Base-by-base conservation (phyloP, 2,113 vertebrate genomes). In the Silurus asotus region DNA sequence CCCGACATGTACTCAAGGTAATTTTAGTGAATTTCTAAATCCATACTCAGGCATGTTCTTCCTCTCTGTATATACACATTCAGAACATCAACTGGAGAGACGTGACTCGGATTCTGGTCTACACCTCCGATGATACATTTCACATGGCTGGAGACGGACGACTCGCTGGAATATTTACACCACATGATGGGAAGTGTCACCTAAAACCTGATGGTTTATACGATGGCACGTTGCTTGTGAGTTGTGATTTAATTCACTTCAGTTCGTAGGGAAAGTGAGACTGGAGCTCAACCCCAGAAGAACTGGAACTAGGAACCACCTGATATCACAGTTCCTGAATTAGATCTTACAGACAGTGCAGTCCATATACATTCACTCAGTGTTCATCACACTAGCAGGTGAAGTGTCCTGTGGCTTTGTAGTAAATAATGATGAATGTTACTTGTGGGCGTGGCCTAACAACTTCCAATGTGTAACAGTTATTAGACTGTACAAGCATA, bases 111-210 rank as follows among this genome's bases (percentile, higher is more conserved):
- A 93, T 96, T 37, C 89, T 96, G 89, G 95, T 96, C 15, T 96
- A 95, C 90, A 95, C 96, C 3, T 95, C 96, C 1, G 96, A 96
- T 59, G 96, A 95, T 86, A 93, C 94, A 3, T 96, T 95, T 89
- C 96, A 96, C 90, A 94, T 92, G 49, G 96, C 96, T 2, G 96
- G 96, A 13, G 96, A 96, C 61, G 96, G 96, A 15, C 93, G 94
- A 72, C 81, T 96, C 83, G 95, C 93, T 0, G 96, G 96, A 15
- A 93, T 96, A 87, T 94, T 92, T 86, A 86, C 91, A 65, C 96
- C 96, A 75, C 94, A 93, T 8, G 94, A 96, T 9, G 93, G 94
- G 20, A 91, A 74, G 77, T 96, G 96, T 90, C 96, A 96, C 87
- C 89, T 96, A 76, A 92, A 95, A 67, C 82, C 56, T 37, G 88